Evolutionary conservation across 1,140 invertebrate genomes (phyloP), one percentile per base, ranked within the genome.

Genomic region (Agraylea sexmaculata): DNA sequence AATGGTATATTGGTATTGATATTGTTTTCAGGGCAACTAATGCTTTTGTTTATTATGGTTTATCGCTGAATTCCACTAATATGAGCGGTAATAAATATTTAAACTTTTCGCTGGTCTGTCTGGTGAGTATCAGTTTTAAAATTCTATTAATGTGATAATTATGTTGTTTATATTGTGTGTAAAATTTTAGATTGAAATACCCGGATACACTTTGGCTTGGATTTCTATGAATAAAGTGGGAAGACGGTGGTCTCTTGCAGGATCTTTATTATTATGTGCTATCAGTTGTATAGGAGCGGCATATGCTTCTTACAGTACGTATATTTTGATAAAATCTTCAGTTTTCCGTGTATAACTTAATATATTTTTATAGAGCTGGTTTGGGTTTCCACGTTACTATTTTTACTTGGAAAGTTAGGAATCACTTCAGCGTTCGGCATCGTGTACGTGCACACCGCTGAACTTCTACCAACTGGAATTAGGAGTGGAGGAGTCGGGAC

Each of bases 41-140:
- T 56, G 70, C 74, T 4, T 74, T 81, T 39, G 71, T 83, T 2
- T 85, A 75, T 49, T 84, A 83, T 51, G 82, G 80, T 2, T 54
- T 85, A 8, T 77, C 78, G 0, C 59, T 83, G 13, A 82, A 81
- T 51, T 71, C 76, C 0, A 75, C 70, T 2, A 73, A 70, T 46
- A 60, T 83, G 25, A 73, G 71, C 45, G 78, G 78, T 10, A 71
- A 79, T 52, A 72, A 74, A 50, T 77, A 76, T 51, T 47, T 71
- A 2, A 75, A 74, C 52, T 75, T 75, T 47, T 56, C 64, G 2
- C 50, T 75, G 11, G 69, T 75, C 5, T 72, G 71, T 46, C 52
- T 74, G 5, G 62, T 50, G 31, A 40, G 41, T 41, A 13, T n/a
- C n/a, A n/a, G n/a, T n/a, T n/a, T n/a, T n/a, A n/a, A n/a, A n/a